Base-by-base conservation (phyloP, 2,797 vertebrate genomes). In the Phataginus tricuspis region DNA sequence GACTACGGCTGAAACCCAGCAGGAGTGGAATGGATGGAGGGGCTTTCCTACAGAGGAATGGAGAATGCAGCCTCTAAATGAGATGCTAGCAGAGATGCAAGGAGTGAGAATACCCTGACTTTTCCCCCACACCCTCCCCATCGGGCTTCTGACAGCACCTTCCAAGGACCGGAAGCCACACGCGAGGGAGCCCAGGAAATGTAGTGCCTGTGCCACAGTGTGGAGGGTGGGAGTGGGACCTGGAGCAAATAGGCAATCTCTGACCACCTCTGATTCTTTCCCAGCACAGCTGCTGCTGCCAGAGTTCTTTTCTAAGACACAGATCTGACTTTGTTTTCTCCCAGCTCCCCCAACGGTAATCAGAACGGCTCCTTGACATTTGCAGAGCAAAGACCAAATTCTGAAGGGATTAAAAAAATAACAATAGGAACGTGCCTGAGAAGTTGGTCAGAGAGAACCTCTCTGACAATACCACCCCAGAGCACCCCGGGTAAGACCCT, bases 301-400 rank as follows among this genome's bases (percentile, higher is more conserved):
- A 8, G 27, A 0, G 18, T n/a, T 80, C 39, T n/a, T 25, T 37
- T 29, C 63, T 25, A 69, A 59, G 34, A 69, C 8, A 15, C 53
- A 64, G 53, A 74, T 18, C 42, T 4, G 4, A 63, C 13, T n/a
- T 45, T 59, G 10, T 25, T 39, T 6, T 31, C 27, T 71, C n/a
- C 61, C 42, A 66, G 64, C 45, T 88, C 45, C 45, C n/a, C 39
- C 7, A 12, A 15, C 21, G 5, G 63, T 74, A 39, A 77, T 66
- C 53, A 77, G 45, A 77, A 39, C 16, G 71, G n/a, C 72, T 59
- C 29, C 55, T 31, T 49, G 23, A 31, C 53, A 39, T 16, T 49
- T 64, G 19, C 49, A 77, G 57, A 31, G 79, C n/a, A 74, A 85
- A 69, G 42, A 89, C 66, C 66, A 69, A 61, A 39, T 25, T 63